Conservation (phyloP, 2,113 vertebrate species). For the Lamprologus sp. region DNA sequence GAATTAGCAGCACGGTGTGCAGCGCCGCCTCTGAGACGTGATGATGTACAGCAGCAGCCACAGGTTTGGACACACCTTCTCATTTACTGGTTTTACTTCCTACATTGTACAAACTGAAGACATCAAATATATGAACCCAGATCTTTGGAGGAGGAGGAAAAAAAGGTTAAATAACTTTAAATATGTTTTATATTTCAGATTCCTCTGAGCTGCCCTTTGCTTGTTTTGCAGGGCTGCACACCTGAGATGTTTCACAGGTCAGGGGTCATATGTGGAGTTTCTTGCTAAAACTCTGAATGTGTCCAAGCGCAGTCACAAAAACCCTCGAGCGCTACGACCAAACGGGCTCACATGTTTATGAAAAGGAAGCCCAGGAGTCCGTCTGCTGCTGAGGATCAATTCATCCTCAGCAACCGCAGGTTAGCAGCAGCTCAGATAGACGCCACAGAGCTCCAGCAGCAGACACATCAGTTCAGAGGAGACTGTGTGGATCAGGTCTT, state of each 20-base stretch:
- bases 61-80: background rate
- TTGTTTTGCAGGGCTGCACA: background rate
- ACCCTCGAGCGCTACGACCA: rapidly evolving
- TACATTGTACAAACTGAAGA: background rate
- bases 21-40: background rate
- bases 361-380: background rate
- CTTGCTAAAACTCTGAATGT: background rate
- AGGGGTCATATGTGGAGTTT: background rate
- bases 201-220: background rate
- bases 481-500: rapidly evolving
- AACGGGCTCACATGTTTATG: background rate
- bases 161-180: background rate
- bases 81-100: background rate
- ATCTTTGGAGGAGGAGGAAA: rapidly evolving
- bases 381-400: background rate
- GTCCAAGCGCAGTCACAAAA: background rate
- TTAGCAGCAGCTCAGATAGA: background rate
- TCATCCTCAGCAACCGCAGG: background rate
- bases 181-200: background rate
- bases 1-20: background rate
- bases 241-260: background rate
- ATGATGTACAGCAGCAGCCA: background rate
- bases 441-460: background rate
- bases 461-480: background rate
- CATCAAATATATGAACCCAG: background rate